Evolutionary conservation across 2,888 invertebrate species (phyloP), one percentile per base, ranked within the genome.

Genomic region (Mythimna albipuncta): DNA sequence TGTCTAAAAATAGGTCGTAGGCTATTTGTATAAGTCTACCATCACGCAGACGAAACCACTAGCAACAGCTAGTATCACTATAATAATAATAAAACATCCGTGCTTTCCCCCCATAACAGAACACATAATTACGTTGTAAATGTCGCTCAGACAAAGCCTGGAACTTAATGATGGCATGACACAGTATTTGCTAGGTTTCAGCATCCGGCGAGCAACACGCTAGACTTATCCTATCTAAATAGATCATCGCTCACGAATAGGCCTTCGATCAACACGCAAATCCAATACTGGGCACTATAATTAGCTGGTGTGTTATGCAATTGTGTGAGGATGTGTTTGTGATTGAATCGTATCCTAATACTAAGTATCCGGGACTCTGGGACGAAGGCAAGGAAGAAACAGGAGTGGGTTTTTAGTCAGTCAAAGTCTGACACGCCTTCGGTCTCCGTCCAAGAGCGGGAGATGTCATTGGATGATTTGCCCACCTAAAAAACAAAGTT

Each of bases 171-270:
- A 84, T 88, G 66, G 83, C 90, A 86, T 86, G 90, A 85, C 87
- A 87, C 69, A 71, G 95, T 94, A 94, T 93, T 95, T 96, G 93
- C 92, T 89, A 92, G 95, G 95, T 94, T 96, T 96, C 95, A 94
- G 94, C 94, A 94, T 95, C 95, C 93, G 94, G 90, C 57, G 57
- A 16, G 9, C 57, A 4, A 32, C 94, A 95, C 95, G 95, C 92
- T 85, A 92, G 91, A 90, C 91, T 93, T 93, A 94, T 90, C 94
- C 93, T 89, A 93, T 92, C 93, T 94, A 95, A 95, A 91, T 84
- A 94, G 95, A 95, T 96, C 94, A 95, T 93, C 93, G 91, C 93
- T 93, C 95, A 95, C 95, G 95, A 94, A 94, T 90, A 79, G 78
- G 85, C 79, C 79, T 85, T 83, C 82, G 82, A 81, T 82, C 61